Conservation (phyloP, 2,797 vertebrate genomes). For the Zenarchopterus dispar region DNA sequence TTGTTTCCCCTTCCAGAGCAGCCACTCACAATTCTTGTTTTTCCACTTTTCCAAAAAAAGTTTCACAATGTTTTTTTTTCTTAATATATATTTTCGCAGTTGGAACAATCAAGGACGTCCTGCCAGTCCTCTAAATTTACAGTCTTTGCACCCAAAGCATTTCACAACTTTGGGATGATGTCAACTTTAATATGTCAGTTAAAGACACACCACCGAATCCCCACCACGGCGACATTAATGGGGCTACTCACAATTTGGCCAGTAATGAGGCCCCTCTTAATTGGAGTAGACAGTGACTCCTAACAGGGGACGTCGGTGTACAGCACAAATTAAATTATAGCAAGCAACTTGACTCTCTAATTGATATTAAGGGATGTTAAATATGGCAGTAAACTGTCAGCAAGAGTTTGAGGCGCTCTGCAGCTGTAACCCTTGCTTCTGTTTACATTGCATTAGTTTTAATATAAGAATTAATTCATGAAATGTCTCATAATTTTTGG, state of each 20-base stretch:
- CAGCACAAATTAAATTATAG: slow-evolving; percentile 76
- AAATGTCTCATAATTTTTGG: not conserved
- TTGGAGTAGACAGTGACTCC: slow-evolving; percentile 81
- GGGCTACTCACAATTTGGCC: slow-evolving; percentile 64
- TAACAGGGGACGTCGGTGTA: slow-evolving; percentile 72
- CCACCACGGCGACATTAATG: slow-evolving; percentile 46
- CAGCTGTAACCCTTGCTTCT: not conserved
- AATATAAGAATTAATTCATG: not conserved
- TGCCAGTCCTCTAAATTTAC: slow-evolving; percentile 68
- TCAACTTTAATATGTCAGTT: slow-evolving; percentile 78
- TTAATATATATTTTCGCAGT: slow-evolving; percentile 22
- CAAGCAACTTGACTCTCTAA: slow-evolving; percentile 76
- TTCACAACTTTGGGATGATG: slow-evolving; percentile 46
- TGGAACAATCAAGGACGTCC: slow-evolving; percentile 65
- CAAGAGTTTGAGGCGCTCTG: slow-evolving; percentile 23
- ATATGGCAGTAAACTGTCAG: slow-evolving; percentile 72
- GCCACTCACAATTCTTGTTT: slow-evolving; percentile 50
- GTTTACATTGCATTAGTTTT: not conserved
- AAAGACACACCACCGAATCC: slow-evolving; percentile 26
- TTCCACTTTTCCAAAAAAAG: slow-evolving; percentile 41
- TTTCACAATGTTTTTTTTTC: slow-evolving; percentile 18
- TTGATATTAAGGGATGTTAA: slow-evolving; percentile 81
- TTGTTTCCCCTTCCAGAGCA: slow-evolving; percentile 66
- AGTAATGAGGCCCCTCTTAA: slow-evolving; percentile 74
- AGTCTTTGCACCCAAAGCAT: slow-evolving; percentile 42